Evolutionary conservation across 2,113 vertebrate genomes (phyloP), one percentile per base, ranked within the genome.

Genomic region (Rallus limicola): DNA sequence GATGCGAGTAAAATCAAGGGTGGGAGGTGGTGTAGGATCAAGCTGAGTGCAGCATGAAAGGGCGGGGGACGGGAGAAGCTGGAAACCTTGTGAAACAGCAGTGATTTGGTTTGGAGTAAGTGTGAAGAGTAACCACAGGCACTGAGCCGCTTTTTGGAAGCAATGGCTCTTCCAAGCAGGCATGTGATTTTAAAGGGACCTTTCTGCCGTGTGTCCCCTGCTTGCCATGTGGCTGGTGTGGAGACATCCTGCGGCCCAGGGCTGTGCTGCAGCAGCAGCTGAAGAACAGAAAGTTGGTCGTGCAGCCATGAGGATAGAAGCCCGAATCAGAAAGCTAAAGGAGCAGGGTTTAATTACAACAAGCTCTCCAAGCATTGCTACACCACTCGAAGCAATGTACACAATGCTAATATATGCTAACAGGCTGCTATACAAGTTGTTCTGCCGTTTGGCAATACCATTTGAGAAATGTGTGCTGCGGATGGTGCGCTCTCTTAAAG

Each of bases 381-480:
- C 55, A 16, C 16, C 62, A 67, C 84, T 85, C 2, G 40, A 70
- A 88, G 81, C 84, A 20, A 6, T 5, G 58, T 20, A 28, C 78
- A 17, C 53, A 55, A 4, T 8, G 1, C 68, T 76, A 2, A 70
- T 26, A 3, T 17, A 13, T 9, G 85, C 79, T 69, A 16, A 24
- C 62, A 53, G 67, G 38, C 90, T 58, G 84, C 84, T 40, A 4
- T 24, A 28, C 71, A 1, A n/a, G 36, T 55, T 74, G 79, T 29
- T 64, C 82, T 40, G 10, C 79, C 29, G 1, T 29, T 77, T 29
- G 79, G 79, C 82, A 70, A 1, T 3, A 5, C 3, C 1, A 11
- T 12, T 6, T 13, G 20, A 71, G 68, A 23, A 44, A 31, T 1
- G 2, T 0, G 2, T 15, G 69, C 46, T 52, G 34, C n/a, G 13